A percentile compares a stretch with the other conserved stretches of the same genome.
phyloP scores from a whole-genome alignment of 2,888 invertebrate species.

The Drosophila nigritarsus region DNA sequence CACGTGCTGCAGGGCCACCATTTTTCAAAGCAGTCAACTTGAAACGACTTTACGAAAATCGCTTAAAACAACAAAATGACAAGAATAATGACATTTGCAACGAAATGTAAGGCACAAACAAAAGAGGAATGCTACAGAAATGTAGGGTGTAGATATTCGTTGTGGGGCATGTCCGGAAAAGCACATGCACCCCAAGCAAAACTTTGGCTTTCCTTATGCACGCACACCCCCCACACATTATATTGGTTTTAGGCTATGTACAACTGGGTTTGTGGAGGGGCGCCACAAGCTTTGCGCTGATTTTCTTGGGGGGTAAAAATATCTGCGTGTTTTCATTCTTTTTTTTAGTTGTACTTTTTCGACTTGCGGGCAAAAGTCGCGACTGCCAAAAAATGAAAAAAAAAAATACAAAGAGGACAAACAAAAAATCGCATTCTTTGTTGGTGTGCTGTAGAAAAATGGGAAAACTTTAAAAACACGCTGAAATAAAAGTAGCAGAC shows the following conservation, averaged over 20 bases:
- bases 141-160: conserved; percentile 40
- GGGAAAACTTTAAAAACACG: conserved; percentile 74
- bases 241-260: conserved; percentile 69
- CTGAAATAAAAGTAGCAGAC: conserved; percentile 66
- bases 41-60: conserved; percentile 79
- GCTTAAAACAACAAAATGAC: conserved; percentile 78
- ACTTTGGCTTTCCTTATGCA: conserved; percentile 66
- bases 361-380: conserved; percentile 53
- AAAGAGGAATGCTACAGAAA: conserved; percentile 26
- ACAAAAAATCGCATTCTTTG: conserved; percentile 57
- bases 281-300: conserved; percentile 70
- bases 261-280: conserved; percentile 33
- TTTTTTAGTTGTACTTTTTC: conserved; percentile 14
- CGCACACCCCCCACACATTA: conserved; percentile 31
- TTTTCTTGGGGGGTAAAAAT: conserved; percentile 52
- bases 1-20: conserved; percentile 41
- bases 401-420: conserved; percentile 18
- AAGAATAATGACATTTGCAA: conserved; percentile 78
- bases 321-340: background rate
- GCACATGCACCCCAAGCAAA: conserved; percentile 65
- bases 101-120: conserved; percentile 65
- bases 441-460: conserved; percentile 61
- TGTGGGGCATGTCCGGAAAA: conserved; percentile 27
- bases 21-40: conserved; percentile 72
- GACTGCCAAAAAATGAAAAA: conserved; percentile 1